A percentile compares a stretch with the other conserved stretches of the same genome.
phyloP scores from a whole-genome alignment of 2,797 vertebrate species.

The Sebastes taczanowskii region DNA sequence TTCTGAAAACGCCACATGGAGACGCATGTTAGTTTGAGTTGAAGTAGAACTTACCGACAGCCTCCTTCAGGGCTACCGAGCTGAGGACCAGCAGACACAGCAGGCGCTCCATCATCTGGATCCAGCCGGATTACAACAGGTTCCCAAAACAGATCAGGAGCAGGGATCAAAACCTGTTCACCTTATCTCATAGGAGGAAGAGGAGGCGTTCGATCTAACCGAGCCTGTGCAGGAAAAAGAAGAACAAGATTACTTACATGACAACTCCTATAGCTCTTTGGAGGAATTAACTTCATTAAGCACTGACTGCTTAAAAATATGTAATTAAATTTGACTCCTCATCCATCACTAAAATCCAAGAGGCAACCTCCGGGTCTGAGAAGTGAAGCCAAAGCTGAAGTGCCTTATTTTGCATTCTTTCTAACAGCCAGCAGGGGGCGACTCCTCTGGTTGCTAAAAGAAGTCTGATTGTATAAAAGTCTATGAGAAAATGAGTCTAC shows the following conservation, averaged over 20 bases:
- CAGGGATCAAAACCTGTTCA: constrained; percentile 1
- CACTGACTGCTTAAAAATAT: not conserved
- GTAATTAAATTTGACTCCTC: not conserved
- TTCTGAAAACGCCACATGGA: too few species aligned
- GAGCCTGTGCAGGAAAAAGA: constrained; percentile 1
- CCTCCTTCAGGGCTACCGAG: constrained; percentile 28
- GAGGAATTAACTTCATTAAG: not conserved
- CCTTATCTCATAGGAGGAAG: not conserved
- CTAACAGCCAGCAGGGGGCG: too few species aligned
- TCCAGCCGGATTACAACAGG: not conserved
- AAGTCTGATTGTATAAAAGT: too few species aligned
- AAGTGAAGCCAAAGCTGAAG: not conserved
- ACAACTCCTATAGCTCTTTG: not conserved
- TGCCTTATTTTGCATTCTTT: not conserved
- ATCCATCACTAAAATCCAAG: not conserved
- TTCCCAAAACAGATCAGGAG: constrained; percentile 4
- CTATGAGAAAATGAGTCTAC: too few species aligned
- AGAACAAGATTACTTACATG: not conserved
- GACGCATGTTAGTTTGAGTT: not conserved
- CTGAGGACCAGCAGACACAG: constrained; percentile 51
- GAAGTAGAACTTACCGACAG: constrained; percentile 45
- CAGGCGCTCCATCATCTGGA: constrained; percentile 45
- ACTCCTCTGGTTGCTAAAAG: not conserved
- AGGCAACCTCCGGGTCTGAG: not conserved
- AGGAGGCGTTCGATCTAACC: not conserved